Evolutionary conservation across 2,888 invertebrate species (phyloP).

Genomic region (Pristionchus fissidentatus): DNA sequence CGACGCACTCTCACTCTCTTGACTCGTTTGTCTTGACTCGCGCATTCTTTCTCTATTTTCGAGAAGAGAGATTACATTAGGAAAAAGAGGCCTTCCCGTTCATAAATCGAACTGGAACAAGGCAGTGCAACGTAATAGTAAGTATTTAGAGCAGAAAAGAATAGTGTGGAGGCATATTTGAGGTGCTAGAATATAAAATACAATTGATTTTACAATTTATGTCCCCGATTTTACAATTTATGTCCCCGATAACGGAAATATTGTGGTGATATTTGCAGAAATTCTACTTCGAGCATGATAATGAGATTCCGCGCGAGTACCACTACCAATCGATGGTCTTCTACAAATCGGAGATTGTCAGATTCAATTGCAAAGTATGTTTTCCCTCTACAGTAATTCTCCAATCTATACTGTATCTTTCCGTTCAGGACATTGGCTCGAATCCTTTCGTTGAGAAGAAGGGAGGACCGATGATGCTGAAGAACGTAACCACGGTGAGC

Average conservation of each 20-base stretch:
- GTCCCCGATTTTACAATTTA: too few relatives aligned
- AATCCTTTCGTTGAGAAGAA: slow-evolving; percentile 55
- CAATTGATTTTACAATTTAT: too few relatives aligned
- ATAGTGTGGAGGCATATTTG: too few relatives aligned
- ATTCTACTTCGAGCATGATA: slow-evolving; percentile 65
- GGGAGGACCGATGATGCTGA: slow-evolving; percentile 54
- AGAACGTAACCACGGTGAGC: slow-evolving; percentile 54
- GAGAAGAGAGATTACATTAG: too few relatives aligned
- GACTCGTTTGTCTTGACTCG: too few relatives aligned
- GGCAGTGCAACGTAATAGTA: too few relatives aligned
- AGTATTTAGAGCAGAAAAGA: too few relatives aligned
- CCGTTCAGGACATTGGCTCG: slow-evolving; percentile 53
- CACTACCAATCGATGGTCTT: slow-evolving; percentile 62
- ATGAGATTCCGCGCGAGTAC: slow-evolving; percentile 67
- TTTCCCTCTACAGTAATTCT: not conserved
- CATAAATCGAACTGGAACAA: too few relatives aligned
- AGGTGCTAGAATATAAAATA: too few relatives aligned
- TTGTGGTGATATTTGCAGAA: slow-evolving; percentile 58
- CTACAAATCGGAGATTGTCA: slow-evolving; percentile 67
- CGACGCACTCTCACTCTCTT: too few relatives aligned
- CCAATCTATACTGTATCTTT: not conserved
- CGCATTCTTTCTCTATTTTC: not conserved
- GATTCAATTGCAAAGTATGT: slow-evolving; percentile 63
- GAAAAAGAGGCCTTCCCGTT: too few relatives aligned
- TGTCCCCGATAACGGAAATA: too few relatives aligned